Base-by-base conservation (phyloP, 2,797 vertebrate genomes). In the Psittacula echo region DNA sequence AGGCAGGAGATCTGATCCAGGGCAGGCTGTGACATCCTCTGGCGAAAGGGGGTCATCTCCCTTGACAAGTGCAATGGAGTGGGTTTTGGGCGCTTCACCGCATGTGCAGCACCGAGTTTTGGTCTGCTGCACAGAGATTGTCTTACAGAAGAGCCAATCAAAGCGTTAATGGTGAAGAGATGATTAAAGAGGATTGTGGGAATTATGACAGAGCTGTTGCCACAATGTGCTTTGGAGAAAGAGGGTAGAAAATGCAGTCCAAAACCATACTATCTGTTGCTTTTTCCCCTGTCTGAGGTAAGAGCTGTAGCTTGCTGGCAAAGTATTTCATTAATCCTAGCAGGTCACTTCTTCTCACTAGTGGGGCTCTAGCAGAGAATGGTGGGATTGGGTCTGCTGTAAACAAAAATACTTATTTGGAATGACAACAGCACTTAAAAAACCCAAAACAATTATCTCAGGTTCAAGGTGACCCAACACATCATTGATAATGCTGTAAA, bases 401-500 rank as follows among this genome's bases (percentile, higher is more conserved):
- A 29, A 67, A 48, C 58, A 83, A 39, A 65, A 47, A 19, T 8
- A 32, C 42, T 23, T 41, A 66, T 62, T 76, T 80, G 41, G 48
- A 94, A 73, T 91, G 81, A 41, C 22, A 66, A 29, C 32, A 66
- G 39, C 54, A 78, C 73, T 78, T 76, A 24, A 75, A 83, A 74
- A 60, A 4, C 1, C 14, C 16, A 27, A n/a, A 68, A 84, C 70
- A 87, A 78, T 93, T 91, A 76, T 82, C 60, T 11, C 2, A 3
- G 41, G 30, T 84, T 91, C 76, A 73, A 37, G 89, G 29, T 0
- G 0, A 87, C 80, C 37, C 51, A 81, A 9, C 81, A 56, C 18
- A 27, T 94, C 70, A 81, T 78, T 11, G 9, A 64, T 76, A 91
- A 87, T 76, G 71, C 82, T 90, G 37, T 91, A 94, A 93, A 91